phyloP scores from a whole-genome alignment of 2,113 vertebrate species.

The Halichoeres trimaculatus region DNA sequence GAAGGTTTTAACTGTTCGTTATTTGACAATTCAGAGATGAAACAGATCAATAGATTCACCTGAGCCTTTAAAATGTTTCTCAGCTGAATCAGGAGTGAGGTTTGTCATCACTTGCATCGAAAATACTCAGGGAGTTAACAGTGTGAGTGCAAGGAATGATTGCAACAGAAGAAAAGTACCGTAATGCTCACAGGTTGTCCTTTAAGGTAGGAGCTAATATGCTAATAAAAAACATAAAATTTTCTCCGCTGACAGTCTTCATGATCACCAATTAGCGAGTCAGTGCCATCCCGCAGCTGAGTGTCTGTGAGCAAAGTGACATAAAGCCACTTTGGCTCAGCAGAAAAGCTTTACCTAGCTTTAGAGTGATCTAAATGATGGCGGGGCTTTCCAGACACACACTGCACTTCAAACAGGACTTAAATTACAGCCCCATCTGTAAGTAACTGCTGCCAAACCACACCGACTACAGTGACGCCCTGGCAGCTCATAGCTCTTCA shows the following conservation, averaged over 20 bases:
- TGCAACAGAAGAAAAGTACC: background rate
- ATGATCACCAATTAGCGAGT: background rate
- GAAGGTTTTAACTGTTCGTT: background rate
- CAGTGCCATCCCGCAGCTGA: background rate
- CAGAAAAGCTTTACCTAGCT: background rate
- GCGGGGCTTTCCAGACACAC: conserved; percentile 5
- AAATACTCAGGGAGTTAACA: background rate
- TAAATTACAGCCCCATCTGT: conserved; percentile 32
- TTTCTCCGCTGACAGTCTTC: background rate
- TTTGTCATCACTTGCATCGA: background rate
- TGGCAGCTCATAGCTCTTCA: conserved; percentile 28
- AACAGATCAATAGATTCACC: background rate
- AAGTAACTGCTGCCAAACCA: conserved; percentile 34
- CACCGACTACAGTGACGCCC: background rate
- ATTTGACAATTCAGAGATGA: background rate
- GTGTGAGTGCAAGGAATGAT: background rate
- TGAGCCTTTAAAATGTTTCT: background rate
- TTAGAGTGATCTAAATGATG: background rate
- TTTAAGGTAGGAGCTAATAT: background rate
- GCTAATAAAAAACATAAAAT: conserved; percentile 1
- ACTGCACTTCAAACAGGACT: conserved; percentile 17
- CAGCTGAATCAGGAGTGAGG: background rate
- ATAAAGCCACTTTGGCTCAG: conserved; percentile 12
- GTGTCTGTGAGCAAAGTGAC: conserved; percentile 3
- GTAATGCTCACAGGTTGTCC: background rate